Percentiles rank a stretch among this genome's conserved stretches.
These are phyloP conservation scores for Phymanthus crucifer DNA, from an alignment of 92 coral and sea anemone genomes.

Conservation along the genomic window DNA sequence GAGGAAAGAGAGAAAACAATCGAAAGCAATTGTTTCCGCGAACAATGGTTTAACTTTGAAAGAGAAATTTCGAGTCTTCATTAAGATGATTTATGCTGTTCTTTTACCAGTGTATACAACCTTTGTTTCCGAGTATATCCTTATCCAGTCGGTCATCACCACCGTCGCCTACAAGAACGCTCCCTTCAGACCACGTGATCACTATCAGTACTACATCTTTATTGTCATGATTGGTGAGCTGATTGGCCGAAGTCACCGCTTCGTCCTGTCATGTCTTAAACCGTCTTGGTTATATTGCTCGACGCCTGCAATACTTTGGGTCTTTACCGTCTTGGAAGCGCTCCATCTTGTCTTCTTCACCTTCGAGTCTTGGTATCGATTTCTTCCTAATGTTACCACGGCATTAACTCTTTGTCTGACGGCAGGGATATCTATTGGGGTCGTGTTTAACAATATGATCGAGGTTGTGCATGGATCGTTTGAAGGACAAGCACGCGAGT, in stretches of 20 bases:
- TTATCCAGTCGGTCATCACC: conserved; percentile 72
- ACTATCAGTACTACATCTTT: conserved; percentile 76
- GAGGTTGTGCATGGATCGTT: no score
- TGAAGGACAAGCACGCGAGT: neutral
- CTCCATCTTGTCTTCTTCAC: conserved; percentile 57
- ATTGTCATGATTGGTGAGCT: conserved; percentile 71
- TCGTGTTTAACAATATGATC: neutral
- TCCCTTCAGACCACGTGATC: conserved; percentile 47
- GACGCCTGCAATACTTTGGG: no score
- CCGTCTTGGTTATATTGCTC: conserved; percentile 57
- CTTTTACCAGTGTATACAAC: conserved; percentile 60
- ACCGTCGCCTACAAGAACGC: no score
- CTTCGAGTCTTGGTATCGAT: conserved; percentile 75
- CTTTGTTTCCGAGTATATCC: conserved; percentile 66
- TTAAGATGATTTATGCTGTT: conserved; percentile 50
- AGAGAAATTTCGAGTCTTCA: conserved; percentile 55
- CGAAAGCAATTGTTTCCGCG: no score
- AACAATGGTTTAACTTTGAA: conserved; percentile 47
- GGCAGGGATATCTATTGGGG: neutral
- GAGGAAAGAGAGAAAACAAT: no score
- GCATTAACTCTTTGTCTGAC: neutral
- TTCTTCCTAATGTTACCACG: conserved; percentile 40
- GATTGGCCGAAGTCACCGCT: conserved; percentile 60
- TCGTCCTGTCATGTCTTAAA: conserved; percentile 44
- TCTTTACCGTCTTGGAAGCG: conserved; percentile 54